Base-by-base conservation (phyloP, 2,113 vertebrate genomes). In the Hippocampus guttulatus region DNA sequence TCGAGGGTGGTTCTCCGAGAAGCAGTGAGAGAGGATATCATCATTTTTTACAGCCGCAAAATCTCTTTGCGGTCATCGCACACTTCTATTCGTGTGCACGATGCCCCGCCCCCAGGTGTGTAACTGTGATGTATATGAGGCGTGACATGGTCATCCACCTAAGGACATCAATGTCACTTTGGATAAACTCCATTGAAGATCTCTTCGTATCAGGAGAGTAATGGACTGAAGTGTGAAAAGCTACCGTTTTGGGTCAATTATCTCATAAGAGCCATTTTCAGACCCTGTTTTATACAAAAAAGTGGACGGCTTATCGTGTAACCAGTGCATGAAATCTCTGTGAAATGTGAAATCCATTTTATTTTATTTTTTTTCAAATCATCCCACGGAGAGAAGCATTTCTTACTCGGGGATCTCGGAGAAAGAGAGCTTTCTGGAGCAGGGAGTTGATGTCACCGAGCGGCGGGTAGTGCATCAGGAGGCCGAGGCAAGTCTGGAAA, bases 391-490 rank as follows among this genome's bases (percentile, higher is more conserved):
- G 21, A 2, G 3, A 21, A 38, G 10, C 47, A 49, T 52, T 8
- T 5, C 75, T 84, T 94, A 99, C 97, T 95, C 98, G 98, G 76
- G 97, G 97, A 87, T 99, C 97, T 88, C 96, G 91, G 41, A 99
- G 95, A 85, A 98, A 99, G 67, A 99, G 94, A 21, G 97, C 94
- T 92, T 97, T 96, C 69, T 97, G 93, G 70, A 99, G 95, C 80
- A 99, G 93, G 67, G 96, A 91, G 68, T 97, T 96, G 77, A 98
- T 92, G 81, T 99, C 97, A 77, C 94, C 95, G 68, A 98, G 91
- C 41, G 92, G 93, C 67, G 97, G 97, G 77, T 98, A 99, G 91
- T 99, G 96, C 96, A 99, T 98, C 75, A 99, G 91, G 69, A 99
- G 94, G 79, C 97, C 96, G 71, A 99, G 90, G 84, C 97, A 99